Percentiles rank a stretch among this genome's conserved stretches.
phyloP scores from a whole-genome alignment of 2,797 vertebrate genomes.

The Syngnathus acus region DNA sequence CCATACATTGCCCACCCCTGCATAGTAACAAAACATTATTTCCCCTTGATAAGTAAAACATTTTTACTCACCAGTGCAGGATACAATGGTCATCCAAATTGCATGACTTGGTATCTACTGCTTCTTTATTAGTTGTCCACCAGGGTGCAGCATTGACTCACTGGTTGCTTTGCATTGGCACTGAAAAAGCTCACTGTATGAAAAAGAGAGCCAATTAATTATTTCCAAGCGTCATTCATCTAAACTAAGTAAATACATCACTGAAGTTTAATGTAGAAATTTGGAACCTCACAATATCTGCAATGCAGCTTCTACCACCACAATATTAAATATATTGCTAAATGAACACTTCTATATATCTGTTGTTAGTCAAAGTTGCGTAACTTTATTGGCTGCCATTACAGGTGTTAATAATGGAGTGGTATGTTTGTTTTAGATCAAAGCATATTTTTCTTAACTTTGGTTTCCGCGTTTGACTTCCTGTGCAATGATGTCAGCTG shows the following conservation, averaged over 20 bases:
- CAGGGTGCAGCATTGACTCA: neutral
- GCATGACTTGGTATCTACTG: too few relatives aligned
- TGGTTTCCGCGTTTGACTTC: constrained; percentile 34
- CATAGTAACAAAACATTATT: too few relatives aligned
- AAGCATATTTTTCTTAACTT: constrained; percentile 45
- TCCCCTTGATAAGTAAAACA: too few relatives aligned
- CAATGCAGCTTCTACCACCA: neutral
- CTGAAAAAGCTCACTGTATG: neutral
- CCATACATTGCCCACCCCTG: too few relatives aligned
- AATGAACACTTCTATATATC: neutral
- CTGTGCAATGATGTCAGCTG: constrained; percentile 54
- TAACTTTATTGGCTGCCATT: neutral
- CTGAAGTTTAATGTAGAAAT: neutral
- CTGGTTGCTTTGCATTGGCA: neutral
- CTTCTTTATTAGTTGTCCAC: neutral
- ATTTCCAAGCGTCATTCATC: neutral
- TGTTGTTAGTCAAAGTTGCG: neutral
- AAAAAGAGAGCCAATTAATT: neutral
- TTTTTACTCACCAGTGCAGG: too few relatives aligned
- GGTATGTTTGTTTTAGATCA: constrained; percentile 24
- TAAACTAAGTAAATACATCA: neutral
- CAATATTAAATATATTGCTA: neutral
- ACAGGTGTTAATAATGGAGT: neutral
- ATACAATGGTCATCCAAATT: too few relatives aligned
- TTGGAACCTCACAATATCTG: neutral